Percentiles rank a stretch among this genome's conserved stretches.
phyloP scores from a whole-genome alignment of 2,888 invertebrate species.

The Ophion ventricosus region DNA sequence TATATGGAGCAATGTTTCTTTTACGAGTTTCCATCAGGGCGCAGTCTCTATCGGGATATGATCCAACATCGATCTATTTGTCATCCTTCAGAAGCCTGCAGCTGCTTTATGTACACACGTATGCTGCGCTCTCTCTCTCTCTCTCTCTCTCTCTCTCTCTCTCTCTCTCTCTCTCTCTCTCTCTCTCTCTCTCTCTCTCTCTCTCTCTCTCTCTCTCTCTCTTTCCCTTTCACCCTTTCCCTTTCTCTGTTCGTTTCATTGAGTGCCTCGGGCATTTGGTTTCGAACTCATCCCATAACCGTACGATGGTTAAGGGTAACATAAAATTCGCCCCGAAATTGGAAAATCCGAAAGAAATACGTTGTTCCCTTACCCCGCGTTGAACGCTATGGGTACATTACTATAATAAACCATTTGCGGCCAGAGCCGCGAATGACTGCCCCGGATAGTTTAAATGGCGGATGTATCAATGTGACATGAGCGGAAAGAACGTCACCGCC shows the following conservation, averaged over 20 bases:
- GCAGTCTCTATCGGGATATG: slow-evolving; percentile 51
- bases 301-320: slow-evolving; percentile 13
- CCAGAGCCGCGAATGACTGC: slow-evolving; percentile 19
- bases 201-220: slow-evolving; percentile 12
- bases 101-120: slow-evolving; percentile 6
- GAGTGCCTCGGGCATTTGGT: slow-evolving; percentile 22
- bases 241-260: slow-evolving; percentile 3
- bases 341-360: slow-evolving; percentile 57
- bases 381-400: background rate
- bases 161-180: background rate
- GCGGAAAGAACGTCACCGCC: slow-evolving; percentile 26
- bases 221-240: background rate
- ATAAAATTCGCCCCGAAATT: slow-evolving; percentile 57
- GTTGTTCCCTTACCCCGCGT: slow-evolving; percentile 21
- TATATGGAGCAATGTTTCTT: slow-evolving; percentile 67
- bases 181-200: slow-evolving; percentile 11
- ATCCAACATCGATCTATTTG: slow-evolving; percentile 60
- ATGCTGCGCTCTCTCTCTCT: slow-evolving; percentile 21
- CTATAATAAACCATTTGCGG: slow-evolving; percentile 47
- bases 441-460: slow-evolving; percentile 29
- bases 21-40: slow-evolving; percentile 69
- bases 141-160: background rate
- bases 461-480: slow-evolving; percentile 40
- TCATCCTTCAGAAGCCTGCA: slow-evolving; percentile 3
- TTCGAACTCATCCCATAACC: slow-evolving; percentile 2